Base-by-base conservation (phyloP, 2,113 vertebrate species). In the Erythrocebus patas region DNA sequence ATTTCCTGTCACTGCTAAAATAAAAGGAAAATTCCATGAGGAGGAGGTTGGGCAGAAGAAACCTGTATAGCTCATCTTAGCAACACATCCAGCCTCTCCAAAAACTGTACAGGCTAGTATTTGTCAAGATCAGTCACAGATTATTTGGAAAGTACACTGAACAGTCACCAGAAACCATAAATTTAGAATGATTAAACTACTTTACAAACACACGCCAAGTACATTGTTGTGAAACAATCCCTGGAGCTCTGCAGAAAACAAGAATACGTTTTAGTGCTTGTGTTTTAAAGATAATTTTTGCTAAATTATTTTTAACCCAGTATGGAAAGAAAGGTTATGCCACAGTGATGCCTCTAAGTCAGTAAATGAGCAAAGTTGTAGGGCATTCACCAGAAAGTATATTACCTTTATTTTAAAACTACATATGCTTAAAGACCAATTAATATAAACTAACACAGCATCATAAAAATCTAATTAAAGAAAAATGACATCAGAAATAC, bases 161-260 rank as follows among this genome's bases (percentile, higher is more conserved):
- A 91, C 43, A 95, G 12, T 79, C 61, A 93, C 52, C 22, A 92
- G 83, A 93, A 96, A 59, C 11, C 35, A 79, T 50, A 95, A 55
- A 80, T 91, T 91, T 66, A 87, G 38, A 93, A 79, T 64, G 57
- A 84, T 95, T 89, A 78, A 92, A 90, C 40, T 75, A 89, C 75
- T 68, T 52, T 55, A 13, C 45, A 68, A 52, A 8, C 32, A 88
- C 5, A 88, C 35, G 72, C 70, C 55, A 89, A 93, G 45, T 3
- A 80, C 50, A 70, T 66, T 27, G 38, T 4, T 91, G 27, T 84
- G 59, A 89, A 88, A 75, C 35, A 75, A 78, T 82, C 82, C 10
- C 32, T 64, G 35, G 17, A 55, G 61, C 27, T 75, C 40, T 55
- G 30, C 22, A 96, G 66, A 43, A 66, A 87, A 80, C 73, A 48